phyloP scores from a whole-genome alignment of 2,888 invertebrate genomes.

The Charanyca ferruginea region DNA sequence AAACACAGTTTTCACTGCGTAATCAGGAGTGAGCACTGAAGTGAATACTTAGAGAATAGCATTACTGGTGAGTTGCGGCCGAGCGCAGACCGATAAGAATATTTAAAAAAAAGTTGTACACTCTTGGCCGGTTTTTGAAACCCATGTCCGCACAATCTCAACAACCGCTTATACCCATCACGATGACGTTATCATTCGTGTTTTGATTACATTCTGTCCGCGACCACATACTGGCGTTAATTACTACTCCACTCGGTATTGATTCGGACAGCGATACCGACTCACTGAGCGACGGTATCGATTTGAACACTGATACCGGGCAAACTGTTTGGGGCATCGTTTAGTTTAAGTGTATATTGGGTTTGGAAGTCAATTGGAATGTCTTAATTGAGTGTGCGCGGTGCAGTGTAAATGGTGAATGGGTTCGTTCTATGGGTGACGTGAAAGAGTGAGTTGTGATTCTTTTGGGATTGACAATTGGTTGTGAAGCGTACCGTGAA shows the following conservation, averaged over 20 bases:
- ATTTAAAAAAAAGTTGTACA: too few relatives aligned
- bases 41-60: too few relatives aligned
- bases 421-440: slow-evolving; percentile 1
- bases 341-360: slow-evolving; percentile 54
- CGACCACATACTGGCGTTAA: slow-evolving; percentile 46
- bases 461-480: neutral
- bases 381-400: slow-evolving; percentile 43
- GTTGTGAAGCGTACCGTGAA: neutral
- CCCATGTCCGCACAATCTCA: neutral
- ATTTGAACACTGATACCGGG: slow-evolving; percentile 44
- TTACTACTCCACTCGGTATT: slow-evolving; percentile 49
- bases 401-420: neutral
- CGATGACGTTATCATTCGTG: slow-evolving; percentile 43
- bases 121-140: too few relatives aligned
- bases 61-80: too few relatives aligned
- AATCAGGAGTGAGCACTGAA: too few relatives aligned
- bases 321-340: slow-evolving; percentile 38
- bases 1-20: too few relatives aligned
- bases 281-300: slow-evolving; percentile 32
- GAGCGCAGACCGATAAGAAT: too few relatives aligned
- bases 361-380: slow-evolving; percentile 54
- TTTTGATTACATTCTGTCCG: slow-evolving; percentile 50
- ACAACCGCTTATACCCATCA: slow-evolving; percentile 8
- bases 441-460: neutral
- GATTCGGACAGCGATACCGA: slow-evolving; percentile 45